A percentile compares a stretch with the other conserved stretches of the same genome.
phyloP scores from a whole-genome alignment of 2,888 invertebrate genomes.

The Eupithecia tripunctaria region DNA sequence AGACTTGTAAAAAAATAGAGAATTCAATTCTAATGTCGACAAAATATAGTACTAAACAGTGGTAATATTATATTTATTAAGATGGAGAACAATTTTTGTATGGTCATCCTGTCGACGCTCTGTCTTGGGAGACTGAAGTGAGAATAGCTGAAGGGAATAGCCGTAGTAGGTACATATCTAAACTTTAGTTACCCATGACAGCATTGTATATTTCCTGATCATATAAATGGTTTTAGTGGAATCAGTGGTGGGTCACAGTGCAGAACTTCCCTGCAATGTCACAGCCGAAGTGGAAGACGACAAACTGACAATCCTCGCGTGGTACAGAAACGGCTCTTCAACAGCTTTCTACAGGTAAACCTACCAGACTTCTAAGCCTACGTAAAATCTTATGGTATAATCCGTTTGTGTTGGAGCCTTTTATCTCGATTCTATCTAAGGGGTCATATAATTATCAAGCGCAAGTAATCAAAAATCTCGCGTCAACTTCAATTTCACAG shows the following conservation, averaged over 20 bases:
- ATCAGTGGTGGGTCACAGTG: slow-evolving; percentile 69
- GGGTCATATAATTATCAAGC: background rate
- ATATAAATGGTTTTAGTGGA: slow-evolving; percentile 57
- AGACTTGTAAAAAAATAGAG: background rate
- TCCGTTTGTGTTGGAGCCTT: background rate
- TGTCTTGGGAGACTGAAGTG: background rate
- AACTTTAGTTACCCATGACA: background rate
- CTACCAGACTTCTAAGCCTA: background rate
- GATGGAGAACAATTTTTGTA: background rate
- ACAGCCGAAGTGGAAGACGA: slow-evolving; percentile 67
- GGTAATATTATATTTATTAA: background rate
- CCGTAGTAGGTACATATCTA: background rate
- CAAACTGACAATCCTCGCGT: slow-evolving; percentile 70
- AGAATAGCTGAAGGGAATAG: too few species aligned
- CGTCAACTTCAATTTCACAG: background rate
- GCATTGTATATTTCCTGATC: background rate
- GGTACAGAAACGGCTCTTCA: slow-evolving; percentile 71
- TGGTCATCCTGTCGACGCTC: background rate
- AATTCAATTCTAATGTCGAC: background rate
- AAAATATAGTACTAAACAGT: background rate
- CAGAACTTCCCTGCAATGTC: slow-evolving; percentile 73
- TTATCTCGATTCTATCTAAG: background rate
- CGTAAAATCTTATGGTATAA: too few species aligned
- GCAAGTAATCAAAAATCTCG: background rate
- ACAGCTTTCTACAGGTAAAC: slow-evolving; percentile 77